Evolutionary conservation across 2,888 invertebrate species (phyloP).

Genomic region (Eilema griseolum): DNA sequence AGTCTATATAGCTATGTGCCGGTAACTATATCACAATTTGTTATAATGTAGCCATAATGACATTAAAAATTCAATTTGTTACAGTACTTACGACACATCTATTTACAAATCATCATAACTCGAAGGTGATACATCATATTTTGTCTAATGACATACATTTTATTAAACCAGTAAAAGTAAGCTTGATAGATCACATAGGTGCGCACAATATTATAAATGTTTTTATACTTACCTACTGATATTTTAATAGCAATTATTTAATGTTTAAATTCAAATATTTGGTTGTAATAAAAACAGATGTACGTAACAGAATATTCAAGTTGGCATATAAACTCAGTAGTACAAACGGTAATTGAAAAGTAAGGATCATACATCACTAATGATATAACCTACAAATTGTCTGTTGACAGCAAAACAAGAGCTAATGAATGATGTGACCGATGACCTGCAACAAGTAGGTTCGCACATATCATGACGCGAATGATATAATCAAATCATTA

Average conservation of each 20-base stretch:
- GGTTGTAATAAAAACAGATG: not conserved
- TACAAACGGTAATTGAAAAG: conserved; percentile 36
- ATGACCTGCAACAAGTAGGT: conserved; percentile 52
- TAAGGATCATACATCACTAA: conserved; percentile 42
- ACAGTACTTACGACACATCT: not conserved
- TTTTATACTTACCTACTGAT: not conserved
- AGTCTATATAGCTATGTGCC: too few species aligned
- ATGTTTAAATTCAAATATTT: not conserved
- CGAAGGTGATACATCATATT: not conserved
- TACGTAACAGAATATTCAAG: conserved; percentile 5
- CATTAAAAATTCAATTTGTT: not conserved
- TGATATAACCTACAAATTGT: conserved; percentile 56
- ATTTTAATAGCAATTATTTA: not conserved
- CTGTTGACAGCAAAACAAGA: conserved; percentile 50
- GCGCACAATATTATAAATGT: not conserved
- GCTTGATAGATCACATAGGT: conserved; percentile 1
- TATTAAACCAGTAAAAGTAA: not conserved
- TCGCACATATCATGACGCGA: conserved; percentile 49
- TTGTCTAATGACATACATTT: not conserved
- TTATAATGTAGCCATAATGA: conserved; percentile 2
- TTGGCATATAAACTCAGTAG: conserved; percentile 4
- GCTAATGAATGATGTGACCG: conserved; percentile 55
- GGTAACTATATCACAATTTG: too few species aligned
- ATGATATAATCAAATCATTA: conserved; percentile 65
- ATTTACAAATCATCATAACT: not conserved